Conservation (phyloP, 1,140 invertebrate species). For the Macrostomum lignano region DNA sequence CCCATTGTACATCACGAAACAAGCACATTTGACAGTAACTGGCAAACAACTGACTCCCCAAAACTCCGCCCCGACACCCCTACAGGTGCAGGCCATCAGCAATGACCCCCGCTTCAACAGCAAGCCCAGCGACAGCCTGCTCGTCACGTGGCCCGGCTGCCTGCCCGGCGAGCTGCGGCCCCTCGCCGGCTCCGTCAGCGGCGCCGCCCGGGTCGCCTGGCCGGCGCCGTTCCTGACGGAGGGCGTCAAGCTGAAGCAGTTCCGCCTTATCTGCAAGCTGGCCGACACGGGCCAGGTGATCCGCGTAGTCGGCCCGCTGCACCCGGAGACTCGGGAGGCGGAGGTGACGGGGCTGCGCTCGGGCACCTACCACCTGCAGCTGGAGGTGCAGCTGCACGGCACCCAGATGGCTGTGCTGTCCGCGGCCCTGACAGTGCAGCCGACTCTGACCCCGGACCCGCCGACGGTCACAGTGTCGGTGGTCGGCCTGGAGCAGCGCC, state of each 20-base stretch:
- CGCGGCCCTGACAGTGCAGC: constrained; percentile 16
- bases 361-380: constrained; percentile 17
- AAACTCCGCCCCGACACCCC: background rate
- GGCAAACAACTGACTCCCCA: background rate
- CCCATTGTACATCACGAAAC: too few relatives aligned
- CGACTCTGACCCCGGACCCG: constrained; percentile 16
- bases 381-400: constrained; percentile 21
- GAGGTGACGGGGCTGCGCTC: constrained; percentile 21
- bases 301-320: constrained; percentile 17
- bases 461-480: constrained; percentile 20
- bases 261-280: constrained; percentile 18
- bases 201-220: constrained; percentile 19
- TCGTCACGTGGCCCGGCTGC: constrained; percentile 21
- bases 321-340: constrained; percentile 17
- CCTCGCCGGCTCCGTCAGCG: constrained; percentile 15
- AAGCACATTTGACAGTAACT: background rate
- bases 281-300: constrained; percentile 18
- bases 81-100: constrained; percentile 10
- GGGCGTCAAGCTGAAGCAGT: constrained; percentile 24
- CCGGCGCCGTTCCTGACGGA: constrained; percentile 19
- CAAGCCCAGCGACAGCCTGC: constrained; percentile 20
- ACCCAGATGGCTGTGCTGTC: constrained; percentile 17
- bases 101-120: constrained; percentile 19
- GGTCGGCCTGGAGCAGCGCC: constrained; percentile 19
- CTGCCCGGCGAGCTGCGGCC: constrained; percentile 14